Percentiles rank a stretch among this genome's conserved stretches.
Conservation (phyloP, 2,797 vertebrate species). For the Atherinosoma microstoma region DNA sequence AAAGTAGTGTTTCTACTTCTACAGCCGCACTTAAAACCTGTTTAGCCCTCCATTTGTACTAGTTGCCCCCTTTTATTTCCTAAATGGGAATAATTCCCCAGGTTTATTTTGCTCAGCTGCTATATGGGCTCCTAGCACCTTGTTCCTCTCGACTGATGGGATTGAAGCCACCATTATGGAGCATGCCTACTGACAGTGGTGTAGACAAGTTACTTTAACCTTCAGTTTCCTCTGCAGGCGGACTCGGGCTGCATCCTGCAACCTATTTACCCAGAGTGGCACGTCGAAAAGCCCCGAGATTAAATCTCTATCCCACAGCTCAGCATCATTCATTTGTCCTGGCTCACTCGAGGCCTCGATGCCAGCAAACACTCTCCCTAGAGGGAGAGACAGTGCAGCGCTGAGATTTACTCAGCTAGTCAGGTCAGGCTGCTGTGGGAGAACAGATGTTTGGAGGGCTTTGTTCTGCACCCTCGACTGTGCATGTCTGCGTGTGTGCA, state of each 20-base stretch:
- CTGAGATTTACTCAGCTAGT: slow-evolving; percentile 64
- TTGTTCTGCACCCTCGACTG: slow-evolving; percentile 47
- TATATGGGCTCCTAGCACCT: slow-evolving; percentile 55
- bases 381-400: slow-evolving; percentile 46
- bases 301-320: slow-evolving; percentile 71
- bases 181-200: slow-evolving; percentile 39
- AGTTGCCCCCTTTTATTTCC: slow-evolving; percentile 22
- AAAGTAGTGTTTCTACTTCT: not conserved
- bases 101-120: slow-evolving; percentile 58
- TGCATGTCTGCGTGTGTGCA: not conserved
- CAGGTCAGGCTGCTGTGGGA: slow-evolving; percentile 62
- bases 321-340: slow-evolving; percentile 75
- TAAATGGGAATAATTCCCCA: slow-evolving; percentile 61
- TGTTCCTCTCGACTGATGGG: slow-evolving; percentile 43
- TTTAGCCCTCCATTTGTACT: slow-evolving; percentile 27
- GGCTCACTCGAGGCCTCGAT: slow-evolving; percentile 63
- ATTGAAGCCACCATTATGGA: slow-evolving; percentile 57
- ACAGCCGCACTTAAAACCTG: slow-evolving; percentile 3
- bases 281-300: slow-evolving; percentile 68
- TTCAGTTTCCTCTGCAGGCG: slow-evolving; percentile 69
- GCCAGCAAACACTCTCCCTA: slow-evolving; percentile 59
- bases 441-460: slow-evolving; percentile 63
- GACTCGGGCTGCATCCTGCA: slow-evolving; percentile 37
- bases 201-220: slow-evolving; percentile 76
- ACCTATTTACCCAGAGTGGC: slow-evolving; percentile 68